Percentiles rank a stretch among this genome's conserved stretches.
These are phyloP conservation scores for Lontra canadensis DNA, from an alignment of 2,113 vertebrate genomes.

Conservation along the genomic window DNA sequence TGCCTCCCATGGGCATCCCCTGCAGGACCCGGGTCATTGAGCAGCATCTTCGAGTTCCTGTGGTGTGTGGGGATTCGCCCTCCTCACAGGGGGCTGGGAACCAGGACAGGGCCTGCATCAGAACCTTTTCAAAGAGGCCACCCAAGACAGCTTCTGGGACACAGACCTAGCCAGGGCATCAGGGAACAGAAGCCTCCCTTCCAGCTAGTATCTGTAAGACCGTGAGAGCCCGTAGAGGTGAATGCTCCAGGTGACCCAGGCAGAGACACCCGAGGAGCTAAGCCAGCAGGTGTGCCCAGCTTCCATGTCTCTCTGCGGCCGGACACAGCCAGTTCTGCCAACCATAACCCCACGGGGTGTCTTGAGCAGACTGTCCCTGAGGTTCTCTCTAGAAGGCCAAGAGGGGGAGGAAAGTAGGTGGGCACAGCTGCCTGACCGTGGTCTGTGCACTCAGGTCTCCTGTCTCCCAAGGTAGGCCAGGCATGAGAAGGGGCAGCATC, in stretches of 20 bases:
- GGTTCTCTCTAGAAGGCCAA: neutral
- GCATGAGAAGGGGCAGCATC: neutral
- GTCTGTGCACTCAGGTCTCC: neutral
- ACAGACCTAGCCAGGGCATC: neutral
- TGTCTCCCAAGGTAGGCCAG: fast-evolving
- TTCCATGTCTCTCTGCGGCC: fast-evolving
- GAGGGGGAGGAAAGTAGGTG: neutral
- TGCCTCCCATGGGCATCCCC: fast-evolving
- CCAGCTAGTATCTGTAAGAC: fast-evolving
- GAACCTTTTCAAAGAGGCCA: neutral
- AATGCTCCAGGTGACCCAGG: neutral
- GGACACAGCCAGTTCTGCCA: neutral
- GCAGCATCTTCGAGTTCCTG: too few species aligned
- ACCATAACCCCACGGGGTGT: neutral
- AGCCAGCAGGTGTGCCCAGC: neutral
- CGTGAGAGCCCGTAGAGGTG: fast-evolving
- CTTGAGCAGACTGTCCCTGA: neutral
- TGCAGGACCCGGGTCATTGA: neutral
- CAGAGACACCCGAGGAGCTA: neutral
- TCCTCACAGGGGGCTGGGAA: too few species aligned
- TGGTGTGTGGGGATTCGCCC: fast-evolving
- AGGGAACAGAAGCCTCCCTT: neutral
- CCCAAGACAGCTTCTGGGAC: neutral
- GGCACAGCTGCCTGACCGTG: fast-evolving
- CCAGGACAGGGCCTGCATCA: too few species aligned